Evolutionary conservation across 2,113 vertebrate species (phyloP).

Genomic region (Poeciliopsis prolifica): DNA sequence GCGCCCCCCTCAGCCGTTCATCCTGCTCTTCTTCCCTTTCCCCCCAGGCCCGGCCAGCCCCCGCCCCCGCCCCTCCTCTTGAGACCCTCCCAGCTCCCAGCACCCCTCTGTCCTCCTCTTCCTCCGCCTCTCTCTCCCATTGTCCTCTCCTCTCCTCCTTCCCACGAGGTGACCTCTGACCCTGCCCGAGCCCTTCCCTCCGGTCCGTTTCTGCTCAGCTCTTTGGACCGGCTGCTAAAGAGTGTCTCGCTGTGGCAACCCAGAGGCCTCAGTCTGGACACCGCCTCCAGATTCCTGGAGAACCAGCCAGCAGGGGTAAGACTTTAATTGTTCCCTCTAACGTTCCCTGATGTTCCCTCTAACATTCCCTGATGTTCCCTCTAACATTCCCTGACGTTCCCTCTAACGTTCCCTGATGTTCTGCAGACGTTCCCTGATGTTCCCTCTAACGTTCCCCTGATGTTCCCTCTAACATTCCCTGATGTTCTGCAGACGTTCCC

Average conservation of each 20-base stretch:
- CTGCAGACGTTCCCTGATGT: too few relatives aligned
- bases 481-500: too few relatives aligned
- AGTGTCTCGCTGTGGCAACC: constrained; percentile 89
- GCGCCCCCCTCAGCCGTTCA: too few relatives aligned
- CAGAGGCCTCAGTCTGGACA: constrained; percentile 78
- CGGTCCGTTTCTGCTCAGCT: constrained; percentile 67
- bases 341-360: constrained; percentile 58
- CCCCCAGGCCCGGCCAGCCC: constrained; percentile 51
- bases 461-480: constrained; percentile 10
- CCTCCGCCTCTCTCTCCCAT: constrained; percentile 22
- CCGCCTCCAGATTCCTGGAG: constrained; percentile 76
- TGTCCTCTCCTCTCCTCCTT: background rate
- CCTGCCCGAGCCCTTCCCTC: constrained; percentile 1
- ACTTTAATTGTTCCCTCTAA: background rate
- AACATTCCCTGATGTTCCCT: constrained; percentile 11
- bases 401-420: constrained; percentile 18
- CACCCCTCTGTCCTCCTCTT: constrained; percentile 36
- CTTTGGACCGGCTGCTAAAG: constrained; percentile 86
- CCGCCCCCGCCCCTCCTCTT: constrained; percentile 35
- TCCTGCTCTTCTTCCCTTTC: constrained; percentile 22
- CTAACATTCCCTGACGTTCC: constrained; percentile 9
- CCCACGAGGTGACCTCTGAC: background rate
- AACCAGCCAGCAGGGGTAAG: constrained; percentile 87
- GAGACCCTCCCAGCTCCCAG: constrained; percentile 49
- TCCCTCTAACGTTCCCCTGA: constrained; percentile 14